A percentile compares a stretch with the other conserved stretches of the same genome.
phyloP scores from a whole-genome alignment of 1,140 invertebrate genomes.

The Megalopta genalis region DNA sequence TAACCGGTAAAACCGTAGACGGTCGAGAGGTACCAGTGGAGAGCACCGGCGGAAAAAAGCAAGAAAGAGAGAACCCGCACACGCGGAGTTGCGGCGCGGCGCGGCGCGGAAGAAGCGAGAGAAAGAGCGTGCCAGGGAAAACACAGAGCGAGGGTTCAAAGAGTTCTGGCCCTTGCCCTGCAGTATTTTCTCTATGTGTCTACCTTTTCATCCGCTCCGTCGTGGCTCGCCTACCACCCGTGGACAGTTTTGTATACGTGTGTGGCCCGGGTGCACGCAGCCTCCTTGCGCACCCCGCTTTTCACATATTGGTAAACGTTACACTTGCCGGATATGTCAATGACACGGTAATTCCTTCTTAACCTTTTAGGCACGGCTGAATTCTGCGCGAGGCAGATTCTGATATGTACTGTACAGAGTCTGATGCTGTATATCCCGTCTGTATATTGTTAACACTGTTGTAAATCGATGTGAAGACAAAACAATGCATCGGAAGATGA shows the following conservation, averaged over 20 bases:
- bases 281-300: too few species aligned
- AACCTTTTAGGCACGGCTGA: too few species aligned
- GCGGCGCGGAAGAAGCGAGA: conserved; percentile 21
- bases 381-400: too few species aligned
- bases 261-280: not conserved
- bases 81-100: conserved; percentile 3
- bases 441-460: too few species aligned
- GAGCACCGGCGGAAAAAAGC: conserved; percentile 28
- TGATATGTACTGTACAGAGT: too few species aligned
- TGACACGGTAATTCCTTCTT: not conserved
- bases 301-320: not conserved
- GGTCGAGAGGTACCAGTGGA: conserved; percentile 37
- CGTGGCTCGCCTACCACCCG: conserved; percentile 11
- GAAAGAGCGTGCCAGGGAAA: conserved; percentile 30
- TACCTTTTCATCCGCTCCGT: conserved; percentile 56
- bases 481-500: too few species aligned
- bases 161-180: conserved; percentile 57
- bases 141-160: conserved; percentile 62
- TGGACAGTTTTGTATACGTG: not conserved
- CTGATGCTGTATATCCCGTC: too few species aligned
- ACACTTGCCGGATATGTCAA: not conserved
- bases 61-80: conserved; percentile 37
- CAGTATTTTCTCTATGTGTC: conserved; percentile 58
- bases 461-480: too few species aligned
- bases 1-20: conserved; percentile 47